A percentile compares a stretch with the other conserved stretches of the same genome.
Evolutionary conservation across 2,888 invertebrate species (phyloP).

Genomic region (Ichneumoninae sp.): DNA sequence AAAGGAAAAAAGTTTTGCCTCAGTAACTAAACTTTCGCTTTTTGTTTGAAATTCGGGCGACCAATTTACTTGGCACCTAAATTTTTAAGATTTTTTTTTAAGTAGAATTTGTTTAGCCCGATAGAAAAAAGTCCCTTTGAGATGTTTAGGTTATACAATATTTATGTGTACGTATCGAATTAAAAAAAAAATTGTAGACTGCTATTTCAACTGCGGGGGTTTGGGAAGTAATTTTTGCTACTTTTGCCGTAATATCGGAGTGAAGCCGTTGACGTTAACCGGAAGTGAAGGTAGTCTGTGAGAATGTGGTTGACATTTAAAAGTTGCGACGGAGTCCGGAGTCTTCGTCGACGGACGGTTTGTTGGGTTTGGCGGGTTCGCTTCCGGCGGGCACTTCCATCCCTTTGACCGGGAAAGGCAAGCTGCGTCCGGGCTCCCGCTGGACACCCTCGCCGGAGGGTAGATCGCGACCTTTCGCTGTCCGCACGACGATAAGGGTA

Average conservation of each 20-base stretch:
- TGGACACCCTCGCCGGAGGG: slow-evolving; percentile 37
- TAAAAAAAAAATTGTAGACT: too few relatives aligned
- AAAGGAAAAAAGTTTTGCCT: too few relatives aligned
- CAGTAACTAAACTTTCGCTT: background rate
- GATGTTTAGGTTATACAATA: background rate
- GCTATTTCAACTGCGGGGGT: too few relatives aligned
- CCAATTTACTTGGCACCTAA: too few relatives aligned
- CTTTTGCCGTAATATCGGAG: background rate
- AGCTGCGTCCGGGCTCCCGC: slow-evolving; percentile 42
- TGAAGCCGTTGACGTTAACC: background rate
- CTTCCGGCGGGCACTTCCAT: slow-evolving; percentile 53
- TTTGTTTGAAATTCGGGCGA: too few relatives aligned
- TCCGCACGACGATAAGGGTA: slow-evolving; percentile 55
- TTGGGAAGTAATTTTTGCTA: background rate
- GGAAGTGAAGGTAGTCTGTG: background rate
- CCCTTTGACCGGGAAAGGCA: slow-evolving; percentile 45
- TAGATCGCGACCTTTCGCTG: slow-evolving; percentile 57
- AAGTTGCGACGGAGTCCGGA: background rate
- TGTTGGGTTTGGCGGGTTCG: slow-evolving; percentile 40
- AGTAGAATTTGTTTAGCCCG: background rate
- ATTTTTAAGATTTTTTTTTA: background rate
- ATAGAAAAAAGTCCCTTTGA: background rate
- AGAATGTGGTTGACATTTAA: background rate
- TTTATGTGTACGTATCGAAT: background rate
- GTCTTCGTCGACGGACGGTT: slow-evolving; percentile 32